Evolutionary conservation across 2,888 invertebrate genomes (phyloP).

Genomic region (Ophion costatus): DNA sequence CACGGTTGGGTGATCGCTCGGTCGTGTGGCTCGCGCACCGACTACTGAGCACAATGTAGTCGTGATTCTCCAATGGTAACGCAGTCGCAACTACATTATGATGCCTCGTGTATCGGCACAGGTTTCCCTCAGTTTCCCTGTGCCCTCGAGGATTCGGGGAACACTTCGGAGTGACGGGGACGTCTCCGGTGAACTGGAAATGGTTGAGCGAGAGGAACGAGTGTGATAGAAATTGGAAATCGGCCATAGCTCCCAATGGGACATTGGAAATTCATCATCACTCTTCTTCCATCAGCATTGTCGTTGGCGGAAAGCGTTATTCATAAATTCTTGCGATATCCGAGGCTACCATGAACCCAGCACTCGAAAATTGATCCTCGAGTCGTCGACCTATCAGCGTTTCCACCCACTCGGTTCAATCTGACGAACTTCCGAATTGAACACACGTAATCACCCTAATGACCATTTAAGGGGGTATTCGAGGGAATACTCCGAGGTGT

Average conservation of each 20-base stretch:
- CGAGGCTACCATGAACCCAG: not conserved
- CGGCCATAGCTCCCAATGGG: not conserved
- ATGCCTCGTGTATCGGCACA: no score
- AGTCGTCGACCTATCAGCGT: slow-evolving; percentile 31
- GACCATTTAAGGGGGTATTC: slow-evolving; percentile 52
- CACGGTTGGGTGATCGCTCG: not conserved
- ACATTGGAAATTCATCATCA: not conserved
- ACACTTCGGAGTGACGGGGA: no score
- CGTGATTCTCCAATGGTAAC: no score
- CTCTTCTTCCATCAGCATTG: not conserved
- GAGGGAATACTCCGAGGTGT: slow-evolving; percentile 53
- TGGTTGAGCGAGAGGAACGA: no score
- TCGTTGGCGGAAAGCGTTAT: not conserved
- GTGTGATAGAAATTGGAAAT: no score
- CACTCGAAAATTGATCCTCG: slow-evolving; percentile 22
- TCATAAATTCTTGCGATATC: not conserved
- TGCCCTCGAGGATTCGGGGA: no score
- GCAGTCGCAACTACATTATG: no score
- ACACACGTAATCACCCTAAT: slow-evolving; percentile 55
- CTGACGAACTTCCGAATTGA: slow-evolving; percentile 48
- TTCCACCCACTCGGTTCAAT: slow-evolving; percentile 47
- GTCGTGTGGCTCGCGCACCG: no score
- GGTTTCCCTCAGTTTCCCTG: no score
- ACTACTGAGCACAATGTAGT: no score
- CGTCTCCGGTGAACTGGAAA: no score